Percentiles rank a stretch among this genome's conserved stretches.
Evolutionary conservation across 2,113 vertebrate genomes (phyloP).

Genomic region (Nanger granti): DNA sequence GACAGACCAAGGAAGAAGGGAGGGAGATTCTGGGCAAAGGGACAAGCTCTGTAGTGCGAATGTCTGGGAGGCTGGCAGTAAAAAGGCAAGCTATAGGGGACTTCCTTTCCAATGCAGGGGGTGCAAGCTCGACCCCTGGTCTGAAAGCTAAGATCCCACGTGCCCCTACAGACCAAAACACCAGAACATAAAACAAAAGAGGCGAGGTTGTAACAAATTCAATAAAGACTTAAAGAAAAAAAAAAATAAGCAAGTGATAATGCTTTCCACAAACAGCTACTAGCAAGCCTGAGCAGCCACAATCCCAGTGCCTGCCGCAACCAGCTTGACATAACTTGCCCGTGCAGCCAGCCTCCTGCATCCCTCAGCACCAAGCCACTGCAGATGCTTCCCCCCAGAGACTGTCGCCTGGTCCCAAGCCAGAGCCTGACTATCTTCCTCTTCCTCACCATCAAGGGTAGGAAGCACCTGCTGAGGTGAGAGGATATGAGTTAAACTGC

Average conservation of each 20-base stretch:
- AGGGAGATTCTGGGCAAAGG: background rate
- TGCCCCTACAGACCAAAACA: background rate
- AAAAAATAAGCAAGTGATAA: background rate
- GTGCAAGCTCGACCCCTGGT: background rate
- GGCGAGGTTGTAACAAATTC: background rate
- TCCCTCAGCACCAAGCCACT: background rate
- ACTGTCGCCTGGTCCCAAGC: background rate
- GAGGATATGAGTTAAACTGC: background rate
- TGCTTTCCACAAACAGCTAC: background rate
- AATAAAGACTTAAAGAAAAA: background rate
- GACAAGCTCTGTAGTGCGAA: background rate
- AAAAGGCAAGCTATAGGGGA: background rate
- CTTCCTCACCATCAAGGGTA: background rate
- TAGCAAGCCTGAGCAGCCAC: background rate
- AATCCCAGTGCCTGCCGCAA: background rate
- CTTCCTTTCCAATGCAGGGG: background rate
- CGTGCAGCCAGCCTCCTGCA: background rate
- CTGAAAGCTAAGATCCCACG: background rate
- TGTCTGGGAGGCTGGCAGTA: background rate
- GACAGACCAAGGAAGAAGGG: background rate
- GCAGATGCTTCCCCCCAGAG: background rate
- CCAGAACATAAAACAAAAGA: background rate
- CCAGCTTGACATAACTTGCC: background rate
- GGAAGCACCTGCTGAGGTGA: background rate
- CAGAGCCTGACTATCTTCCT: background rate